Evolutionary conservation across 2,113 vertebrate species (phyloP).

Genomic region (Cyrtonyx montezumae): DNA sequence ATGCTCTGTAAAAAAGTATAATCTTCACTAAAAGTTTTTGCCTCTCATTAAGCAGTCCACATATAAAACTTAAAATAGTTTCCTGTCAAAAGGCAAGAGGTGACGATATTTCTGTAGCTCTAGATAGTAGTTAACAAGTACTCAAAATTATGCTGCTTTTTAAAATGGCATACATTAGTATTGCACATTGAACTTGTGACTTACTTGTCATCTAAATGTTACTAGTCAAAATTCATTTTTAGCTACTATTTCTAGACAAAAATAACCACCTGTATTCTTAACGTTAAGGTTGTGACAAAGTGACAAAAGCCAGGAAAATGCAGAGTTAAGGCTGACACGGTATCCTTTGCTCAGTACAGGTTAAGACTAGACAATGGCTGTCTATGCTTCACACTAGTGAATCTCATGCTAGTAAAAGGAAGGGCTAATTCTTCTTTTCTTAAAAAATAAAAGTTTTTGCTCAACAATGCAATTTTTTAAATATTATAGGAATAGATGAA

Average conservation of each 20-base stretch:
- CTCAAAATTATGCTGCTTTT: slow-evolving; percentile 31
- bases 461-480: not conserved
- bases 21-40: slow-evolving; percentile 5
- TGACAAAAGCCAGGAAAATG: slow-evolving; percentile 56
- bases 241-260: slow-evolving; percentile 56
- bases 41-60: not conserved
- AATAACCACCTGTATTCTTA: slow-evolving; percentile 57
- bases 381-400: not conserved
- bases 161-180: slow-evolving; percentile 60
- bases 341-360: slow-evolving; percentile 20
- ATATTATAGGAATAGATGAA: not conserved
- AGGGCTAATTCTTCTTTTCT: not conserved
- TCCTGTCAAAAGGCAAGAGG: slow-evolving; percentile 23
- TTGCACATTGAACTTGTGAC: slow-evolving; percentile 47
- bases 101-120: slow-evolving; percentile 46
- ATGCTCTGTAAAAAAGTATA: not conserved
- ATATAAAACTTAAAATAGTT: slow-evolving; percentile 30
- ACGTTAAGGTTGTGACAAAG: slow-evolving; percentile 64
- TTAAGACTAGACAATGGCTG: slow-evolving; percentile 52
- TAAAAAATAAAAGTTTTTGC: not conserved
- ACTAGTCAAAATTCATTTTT: slow-evolving; percentile 78
- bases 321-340: slow-evolving; percentile 33
- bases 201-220: slow-evolving; percentile 66
- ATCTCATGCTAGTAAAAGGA: not conserved
- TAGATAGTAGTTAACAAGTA: slow-evolving; percentile 42